A percentile compares a stretch with the other conserved stretches of the same genome.
Conservation (phyloP, 2,888 invertebrate species). For the Kryphioiulus occultus region DNA sequence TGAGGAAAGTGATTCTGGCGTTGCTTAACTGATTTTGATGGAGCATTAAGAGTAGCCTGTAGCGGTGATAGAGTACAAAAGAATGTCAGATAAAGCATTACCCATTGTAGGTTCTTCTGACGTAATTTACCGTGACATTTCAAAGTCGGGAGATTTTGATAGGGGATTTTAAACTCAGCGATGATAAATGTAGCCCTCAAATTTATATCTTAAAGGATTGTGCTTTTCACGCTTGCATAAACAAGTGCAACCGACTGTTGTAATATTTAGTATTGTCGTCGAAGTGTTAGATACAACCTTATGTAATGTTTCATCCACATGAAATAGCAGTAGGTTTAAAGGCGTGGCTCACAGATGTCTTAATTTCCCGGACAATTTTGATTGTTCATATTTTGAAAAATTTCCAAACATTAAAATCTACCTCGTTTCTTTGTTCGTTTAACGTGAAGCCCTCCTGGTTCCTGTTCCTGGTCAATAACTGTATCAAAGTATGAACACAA, state of each 20-base stretch:
- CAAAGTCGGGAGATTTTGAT: neutral
- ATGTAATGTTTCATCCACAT: too few relatives aligned
- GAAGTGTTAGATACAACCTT: too few relatives aligned
- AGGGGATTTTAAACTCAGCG: neutral
- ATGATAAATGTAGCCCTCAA: neutral
- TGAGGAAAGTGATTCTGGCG: neutral
- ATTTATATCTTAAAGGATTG: neutral
- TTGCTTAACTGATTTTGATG: neutral
- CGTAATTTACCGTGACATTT: conserved; percentile 1
- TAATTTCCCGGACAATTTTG: too few relatives aligned
- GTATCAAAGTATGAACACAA: neutral
- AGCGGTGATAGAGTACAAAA: neutral
- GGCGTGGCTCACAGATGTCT: too few relatives aligned
- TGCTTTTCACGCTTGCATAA: neutral
- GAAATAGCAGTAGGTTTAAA: too few relatives aligned
- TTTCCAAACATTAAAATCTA: too few relatives aligned
- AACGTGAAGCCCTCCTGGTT: neutral
- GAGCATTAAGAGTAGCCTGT: neutral
- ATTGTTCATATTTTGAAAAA: too few relatives aligned
- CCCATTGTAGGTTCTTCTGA: neutral
- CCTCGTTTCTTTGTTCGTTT: neutral
- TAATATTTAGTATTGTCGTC: neutral
- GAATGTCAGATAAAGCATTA: neutral
- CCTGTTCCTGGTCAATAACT: neutral
- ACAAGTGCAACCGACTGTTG: neutral